phyloP scores from a whole-genome alignment of 2,888 invertebrate species.

The Punctoribates punctum region DNA sequence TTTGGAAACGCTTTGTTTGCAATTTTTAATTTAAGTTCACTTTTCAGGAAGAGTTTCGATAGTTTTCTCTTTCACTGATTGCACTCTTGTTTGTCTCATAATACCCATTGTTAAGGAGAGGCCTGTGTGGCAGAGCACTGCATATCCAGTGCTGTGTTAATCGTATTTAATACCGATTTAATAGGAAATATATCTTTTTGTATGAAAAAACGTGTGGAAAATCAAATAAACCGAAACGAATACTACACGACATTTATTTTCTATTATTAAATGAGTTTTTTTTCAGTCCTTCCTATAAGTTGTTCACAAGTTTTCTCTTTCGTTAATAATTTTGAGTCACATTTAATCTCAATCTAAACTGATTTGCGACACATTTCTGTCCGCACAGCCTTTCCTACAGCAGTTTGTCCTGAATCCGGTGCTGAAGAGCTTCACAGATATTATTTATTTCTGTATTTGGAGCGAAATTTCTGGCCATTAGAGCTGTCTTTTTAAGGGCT shows the following conservation, averaged over 20 bases:
- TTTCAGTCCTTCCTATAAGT: background rate
- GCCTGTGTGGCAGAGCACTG: background rate
- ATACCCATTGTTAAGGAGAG: background rate
- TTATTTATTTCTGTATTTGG: background rate
- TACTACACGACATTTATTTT: background rate
- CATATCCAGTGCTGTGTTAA: background rate
- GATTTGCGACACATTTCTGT: slow-evolving; percentile 13
- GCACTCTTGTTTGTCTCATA: background rate
- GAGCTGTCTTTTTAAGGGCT: background rate
- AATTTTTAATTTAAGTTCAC: slow-evolving; percentile 37
- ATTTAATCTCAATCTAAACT: slow-evolving; percentile 12
- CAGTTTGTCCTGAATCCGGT: background rate
- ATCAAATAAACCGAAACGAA: slow-evolving; percentile 1
- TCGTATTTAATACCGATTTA: slow-evolving; percentile 33
- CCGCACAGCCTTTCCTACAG: background rate
- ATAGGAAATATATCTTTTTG: slow-evolving; percentile 15
- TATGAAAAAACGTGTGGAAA: background rate
- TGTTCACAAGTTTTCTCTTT: slow-evolving; percentile 11
- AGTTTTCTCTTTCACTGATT: background rate
- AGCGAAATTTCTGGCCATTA: background rate
- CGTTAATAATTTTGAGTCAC: background rate
- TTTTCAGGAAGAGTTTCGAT: slow-evolving; percentile 5
- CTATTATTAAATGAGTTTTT: background rate
- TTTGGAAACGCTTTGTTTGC: slow-evolving; percentile 20
- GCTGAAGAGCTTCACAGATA: background rate